A percentile compares a stretch with the other conserved stretches of the same genome.
These are phyloP conservation scores for Scaptomyza reducta DNA, from an alignment of 2,888 invertebrate genomes.

Conservation along the genomic window DNA sequence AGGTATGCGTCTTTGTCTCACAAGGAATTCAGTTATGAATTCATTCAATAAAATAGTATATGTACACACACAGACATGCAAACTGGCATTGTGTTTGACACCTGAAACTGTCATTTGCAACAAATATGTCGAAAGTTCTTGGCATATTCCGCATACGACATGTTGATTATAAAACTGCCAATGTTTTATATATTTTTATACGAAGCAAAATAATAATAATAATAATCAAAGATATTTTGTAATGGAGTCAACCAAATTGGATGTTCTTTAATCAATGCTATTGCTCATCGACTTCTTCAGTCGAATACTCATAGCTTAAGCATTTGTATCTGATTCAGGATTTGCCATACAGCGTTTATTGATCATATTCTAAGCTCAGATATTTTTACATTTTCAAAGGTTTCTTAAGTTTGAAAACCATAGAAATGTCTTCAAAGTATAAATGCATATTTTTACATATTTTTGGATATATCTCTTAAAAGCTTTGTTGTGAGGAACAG, in stretches of 20 bases:
- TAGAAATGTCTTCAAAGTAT: neutral
- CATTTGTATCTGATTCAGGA: neutral
- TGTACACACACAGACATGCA: neutral
- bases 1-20: neutral
- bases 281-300: neutral
- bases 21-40: slow-evolving; percentile 10
- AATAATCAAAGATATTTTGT: neutral
- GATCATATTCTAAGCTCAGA: no score
- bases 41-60: neutral
- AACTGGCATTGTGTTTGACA: neutral
- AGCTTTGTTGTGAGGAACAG: no score
- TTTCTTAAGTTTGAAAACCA: neutral
- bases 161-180: neutral
- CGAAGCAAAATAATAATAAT: neutral
- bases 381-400: neutral
- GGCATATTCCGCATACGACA: neutral
- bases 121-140: no score
- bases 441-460: neutral
- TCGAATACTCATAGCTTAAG: neutral
- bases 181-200: no score
- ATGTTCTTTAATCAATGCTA: neutral
- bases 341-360: neutral
- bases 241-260: neutral
- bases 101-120: neutral
- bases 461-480: neutral